A percentile compares a stretch with the other conserved stretches of the same genome.
phyloP scores from a whole-genome alignment of 92 coral and sea anemone species.

The Actinernus sp. region DNA sequence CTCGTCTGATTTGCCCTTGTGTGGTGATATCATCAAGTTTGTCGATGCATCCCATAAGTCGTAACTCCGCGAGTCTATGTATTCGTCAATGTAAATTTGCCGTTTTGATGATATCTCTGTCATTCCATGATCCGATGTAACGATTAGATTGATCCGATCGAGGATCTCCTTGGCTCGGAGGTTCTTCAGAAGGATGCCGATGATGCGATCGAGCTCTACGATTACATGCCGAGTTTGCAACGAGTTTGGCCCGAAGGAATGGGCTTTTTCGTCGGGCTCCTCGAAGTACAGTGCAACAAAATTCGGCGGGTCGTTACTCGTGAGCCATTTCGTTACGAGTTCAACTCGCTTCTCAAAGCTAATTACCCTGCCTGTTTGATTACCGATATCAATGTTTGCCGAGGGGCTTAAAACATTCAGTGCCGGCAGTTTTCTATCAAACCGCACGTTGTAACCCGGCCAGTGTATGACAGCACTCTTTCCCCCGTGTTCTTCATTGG shows the following conservation, averaged over 20 bases:
- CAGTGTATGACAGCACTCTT: conserved; percentile 82
- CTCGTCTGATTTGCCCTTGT: conserved; percentile 32
- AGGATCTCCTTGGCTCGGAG: conserved; percentile 32
- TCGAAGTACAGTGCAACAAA: conserved; percentile 85
- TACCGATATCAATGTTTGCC: conserved; percentile 45
- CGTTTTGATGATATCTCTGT: conserved; percentile 60
- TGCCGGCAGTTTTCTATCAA: conserved; percentile 57
- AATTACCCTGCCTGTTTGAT: conserved; percentile 59
- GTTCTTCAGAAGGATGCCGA: conserved; percentile 68
- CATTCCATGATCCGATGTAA: conserved; percentile 93
- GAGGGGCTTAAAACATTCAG: conserved; percentile 44
- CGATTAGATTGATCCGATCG: conserved; percentile 70
- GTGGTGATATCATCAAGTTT: conserved; percentile 64
- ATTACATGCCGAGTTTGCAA: conserved; percentile 45
- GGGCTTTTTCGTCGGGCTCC: conserved; percentile 83
- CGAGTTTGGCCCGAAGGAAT: conserved; percentile 59
- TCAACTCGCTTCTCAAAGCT: conserved; percentile 68
- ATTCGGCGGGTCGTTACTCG: conserved; percentile 78
- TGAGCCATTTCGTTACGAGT: conserved; percentile 66
- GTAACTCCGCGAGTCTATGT: conserved; percentile 54
- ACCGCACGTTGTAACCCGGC: conserved; percentile 87
- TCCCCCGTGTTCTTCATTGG: conserved; percentile 85
- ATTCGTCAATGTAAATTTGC: conserved; percentile 54
- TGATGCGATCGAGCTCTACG: conserved; percentile 49
- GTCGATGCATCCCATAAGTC: conserved; percentile 78